These are phyloP conservation scores for Selenia dentaria DNA, from an alignment of 2,888 invertebrate species.

Conservation along the genomic window DNA sequence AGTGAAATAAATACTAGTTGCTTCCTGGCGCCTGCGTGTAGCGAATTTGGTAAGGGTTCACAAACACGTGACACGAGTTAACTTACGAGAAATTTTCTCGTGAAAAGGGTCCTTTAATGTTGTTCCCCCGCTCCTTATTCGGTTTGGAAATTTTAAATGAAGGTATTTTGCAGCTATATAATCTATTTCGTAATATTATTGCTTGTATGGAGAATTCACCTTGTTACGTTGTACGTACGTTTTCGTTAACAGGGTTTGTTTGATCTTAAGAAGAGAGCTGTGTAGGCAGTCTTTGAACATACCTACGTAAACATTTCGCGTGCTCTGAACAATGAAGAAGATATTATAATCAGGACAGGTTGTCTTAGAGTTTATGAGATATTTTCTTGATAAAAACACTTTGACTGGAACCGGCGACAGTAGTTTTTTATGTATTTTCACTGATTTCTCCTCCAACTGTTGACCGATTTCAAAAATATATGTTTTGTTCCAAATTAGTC, in stretches of 20 bases:
- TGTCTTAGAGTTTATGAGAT: constrained; percentile 18
- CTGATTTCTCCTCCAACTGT: too few species aligned
- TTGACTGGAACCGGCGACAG: constrained; percentile 18
- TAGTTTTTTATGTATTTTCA: too few species aligned
- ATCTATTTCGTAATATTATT: constrained; percentile 16
- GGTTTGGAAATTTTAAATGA: constrained; percentile 40
- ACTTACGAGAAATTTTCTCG: constrained; percentile 39
- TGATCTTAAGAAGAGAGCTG: constrained; percentile 30
- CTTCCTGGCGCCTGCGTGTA: constrained; percentile 35
- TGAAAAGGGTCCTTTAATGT: constrained; percentile 38
- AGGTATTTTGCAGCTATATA: constrained; percentile 21
- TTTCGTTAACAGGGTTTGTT: constrained; percentile 33
- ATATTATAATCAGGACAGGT: constrained; percentile 18
- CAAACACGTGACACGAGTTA: constrained; percentile 36
- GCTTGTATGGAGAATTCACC: constrained; percentile 22
- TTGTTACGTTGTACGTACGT: constrained; percentile 11
- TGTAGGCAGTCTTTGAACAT: constrained; percentile 23
- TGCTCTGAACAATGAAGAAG: constrained; percentile 27
- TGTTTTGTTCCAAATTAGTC: too few species aligned
- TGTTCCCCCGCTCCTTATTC: constrained; percentile 35
- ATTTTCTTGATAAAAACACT: constrained; percentile 19
- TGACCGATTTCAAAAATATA: too few species aligned
- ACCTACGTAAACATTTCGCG: constrained; percentile 14
- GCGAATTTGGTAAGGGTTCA: constrained; percentile 45
- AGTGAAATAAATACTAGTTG: too few species aligned